Evolutionary conservation across 2,888 invertebrate genomes (phyloP).

Genomic region (Apantesis nais): DNA sequence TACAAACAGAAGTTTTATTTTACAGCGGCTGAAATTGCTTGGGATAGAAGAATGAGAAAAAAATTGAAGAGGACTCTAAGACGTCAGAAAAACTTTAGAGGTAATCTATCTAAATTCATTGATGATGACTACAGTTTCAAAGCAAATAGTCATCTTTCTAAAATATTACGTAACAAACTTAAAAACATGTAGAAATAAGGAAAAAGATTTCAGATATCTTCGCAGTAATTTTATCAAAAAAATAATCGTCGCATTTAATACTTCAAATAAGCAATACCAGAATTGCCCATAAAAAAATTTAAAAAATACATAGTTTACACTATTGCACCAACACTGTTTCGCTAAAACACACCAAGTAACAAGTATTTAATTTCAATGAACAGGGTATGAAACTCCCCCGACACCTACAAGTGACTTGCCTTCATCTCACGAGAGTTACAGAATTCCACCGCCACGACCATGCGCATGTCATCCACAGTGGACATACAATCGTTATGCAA

Average conservation of each 20-base stretch:
- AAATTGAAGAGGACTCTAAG: constrained; percentile 72
- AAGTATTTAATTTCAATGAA: neutral
- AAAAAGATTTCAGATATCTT: neutral
- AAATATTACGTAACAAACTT: neutral
- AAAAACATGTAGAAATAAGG: neutral
- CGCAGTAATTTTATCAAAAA: neutral
- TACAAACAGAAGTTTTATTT: constrained; percentile 21
- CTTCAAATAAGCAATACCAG: too few relatives aligned
- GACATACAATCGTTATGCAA: constrained; percentile 72
- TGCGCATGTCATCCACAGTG: constrained; percentile 69
- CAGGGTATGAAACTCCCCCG: constrained; percentile 74
- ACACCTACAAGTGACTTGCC: constrained; percentile 63
- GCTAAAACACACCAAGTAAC: neutral
- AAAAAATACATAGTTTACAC: neutral
- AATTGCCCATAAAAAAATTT: too few relatives aligned
- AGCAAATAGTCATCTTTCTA: neutral
- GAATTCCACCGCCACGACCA: constrained; percentile 66
- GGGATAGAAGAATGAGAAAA: constrained; percentile 78
- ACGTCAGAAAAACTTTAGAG: constrained; percentile 71
- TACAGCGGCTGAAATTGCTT: constrained; percentile 73
- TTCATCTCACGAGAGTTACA: constrained; percentile 75
- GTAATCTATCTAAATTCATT: constrained; percentile 41
- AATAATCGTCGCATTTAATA: neutral
- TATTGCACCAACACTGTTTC: neutral
- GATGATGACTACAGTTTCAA: neutral